Evolutionary conservation across 1,140 invertebrate genomes (phyloP).

Genomic region (Meloidogyne chitwoodi): DNA sequence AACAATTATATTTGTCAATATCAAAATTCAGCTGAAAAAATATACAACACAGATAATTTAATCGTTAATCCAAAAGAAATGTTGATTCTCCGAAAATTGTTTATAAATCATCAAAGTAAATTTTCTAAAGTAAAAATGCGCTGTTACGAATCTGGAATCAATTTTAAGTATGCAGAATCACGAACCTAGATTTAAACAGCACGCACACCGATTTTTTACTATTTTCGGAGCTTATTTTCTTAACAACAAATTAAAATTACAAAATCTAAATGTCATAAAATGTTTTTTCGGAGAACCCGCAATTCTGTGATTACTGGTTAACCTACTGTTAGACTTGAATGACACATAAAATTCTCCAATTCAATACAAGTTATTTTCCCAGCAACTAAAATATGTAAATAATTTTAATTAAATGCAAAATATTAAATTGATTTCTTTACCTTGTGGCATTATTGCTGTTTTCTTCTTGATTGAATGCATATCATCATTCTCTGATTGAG

Average conservation of each 20-base stretch:
- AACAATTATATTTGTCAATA: conserved; percentile 26
- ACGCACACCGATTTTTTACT: too few relatives aligned
- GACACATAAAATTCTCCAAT: conserved; percentile 39
- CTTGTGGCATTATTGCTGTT: background rate
- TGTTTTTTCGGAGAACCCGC: background rate
- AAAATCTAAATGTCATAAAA: background rate
- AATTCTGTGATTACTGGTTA: too few relatives aligned
- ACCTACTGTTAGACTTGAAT: conserved; percentile 23
- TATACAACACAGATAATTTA: too few relatives aligned
- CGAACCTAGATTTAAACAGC: too few relatives aligned
- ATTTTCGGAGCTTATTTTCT: too few relatives aligned
- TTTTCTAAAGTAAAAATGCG: too few relatives aligned
- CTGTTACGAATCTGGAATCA: too few relatives aligned
- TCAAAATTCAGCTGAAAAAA: conserved; percentile 27
- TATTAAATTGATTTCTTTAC: background rate
- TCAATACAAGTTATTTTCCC: conserved; percentile 27
- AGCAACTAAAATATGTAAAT: conserved; percentile 23
- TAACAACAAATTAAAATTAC: background rate
- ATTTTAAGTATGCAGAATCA: too few relatives aligned
- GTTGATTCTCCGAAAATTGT: too few relatives aligned
- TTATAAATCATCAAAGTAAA: too few relatives aligned
- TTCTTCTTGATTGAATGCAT: background rate
- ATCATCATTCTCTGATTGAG: background rate
- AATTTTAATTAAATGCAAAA: background rate
- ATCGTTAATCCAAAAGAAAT: too few relatives aligned